Conservation (phyloP, 2,797 vertebrate genomes). For the Silurus lanzhouensis region DNA sequence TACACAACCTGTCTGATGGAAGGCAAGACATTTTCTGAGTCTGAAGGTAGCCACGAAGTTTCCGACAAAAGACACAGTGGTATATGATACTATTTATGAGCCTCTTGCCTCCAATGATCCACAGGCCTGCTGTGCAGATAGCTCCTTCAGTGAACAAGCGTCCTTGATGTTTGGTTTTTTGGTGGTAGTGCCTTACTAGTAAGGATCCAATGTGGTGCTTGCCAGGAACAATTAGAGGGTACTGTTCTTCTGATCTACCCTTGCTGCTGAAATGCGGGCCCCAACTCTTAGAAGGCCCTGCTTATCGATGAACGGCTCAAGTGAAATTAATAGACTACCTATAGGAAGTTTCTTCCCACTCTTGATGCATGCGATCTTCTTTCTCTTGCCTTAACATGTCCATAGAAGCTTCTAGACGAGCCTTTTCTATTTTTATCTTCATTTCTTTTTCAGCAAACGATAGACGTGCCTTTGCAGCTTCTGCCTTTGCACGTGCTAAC, state of each 20-base stretch:
- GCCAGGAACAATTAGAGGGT: not conserved
- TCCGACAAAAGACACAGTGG: not conserved
- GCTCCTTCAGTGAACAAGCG: not conserved
- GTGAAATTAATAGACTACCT: not conserved
- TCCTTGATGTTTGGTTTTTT: not conserved
- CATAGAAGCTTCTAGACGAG: no score
- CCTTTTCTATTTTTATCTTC: no score
- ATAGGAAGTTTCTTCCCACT: no score
- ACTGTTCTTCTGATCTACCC: not conserved
- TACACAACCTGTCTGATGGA: not conserved
- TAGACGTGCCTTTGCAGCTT: no score
- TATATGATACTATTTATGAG: not conserved
- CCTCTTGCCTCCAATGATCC: not conserved
- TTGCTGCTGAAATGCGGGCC: no score
- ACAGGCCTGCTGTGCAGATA: not conserved
- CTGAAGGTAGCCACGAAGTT: not conserved
- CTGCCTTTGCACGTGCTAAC: no score
- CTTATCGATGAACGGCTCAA: not conserved
- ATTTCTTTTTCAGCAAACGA: no score
- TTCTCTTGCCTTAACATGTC: no score
- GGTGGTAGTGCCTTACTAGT: not conserved
- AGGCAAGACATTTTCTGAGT: not conserved
- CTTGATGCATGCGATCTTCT: not conserved
- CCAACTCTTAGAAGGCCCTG: not conserved
- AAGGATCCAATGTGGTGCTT: not conserved